phyloP scores from a whole-genome alignment of 2,888 invertebrate genomes.

The Lathronympha strigana region DNA sequence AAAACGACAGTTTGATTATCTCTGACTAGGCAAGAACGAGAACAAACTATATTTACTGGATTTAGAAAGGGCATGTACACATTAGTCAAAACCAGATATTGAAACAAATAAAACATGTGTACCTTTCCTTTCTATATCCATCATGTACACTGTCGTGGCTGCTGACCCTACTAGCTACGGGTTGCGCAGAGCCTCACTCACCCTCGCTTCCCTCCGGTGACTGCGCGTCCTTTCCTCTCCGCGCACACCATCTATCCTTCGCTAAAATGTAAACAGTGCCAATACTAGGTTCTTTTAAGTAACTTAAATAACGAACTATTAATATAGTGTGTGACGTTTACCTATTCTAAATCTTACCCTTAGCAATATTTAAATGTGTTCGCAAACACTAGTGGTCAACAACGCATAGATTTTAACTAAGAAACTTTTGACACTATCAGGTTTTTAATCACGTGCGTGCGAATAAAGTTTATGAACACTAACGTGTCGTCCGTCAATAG shows the following conservation, averaged over 20 bases:
- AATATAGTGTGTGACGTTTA: constrained; percentile 39
- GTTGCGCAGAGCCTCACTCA: constrained; percentile 74
- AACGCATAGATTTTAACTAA: constrained; percentile 7
- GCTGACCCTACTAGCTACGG: constrained; percentile 67
- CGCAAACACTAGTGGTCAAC: constrained; percentile 5
- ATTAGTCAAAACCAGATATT: too few species aligned
- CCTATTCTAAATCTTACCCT: constrained; percentile 30
- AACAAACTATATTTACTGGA: too few species aligned
- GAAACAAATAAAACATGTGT: too few species aligned
- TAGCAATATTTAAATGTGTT: constrained; percentile 1
- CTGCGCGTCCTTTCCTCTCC: constrained; percentile 49
- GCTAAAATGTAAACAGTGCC: constrained; percentile 54
- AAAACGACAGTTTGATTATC: too few species aligned
- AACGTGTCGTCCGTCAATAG: background rate
- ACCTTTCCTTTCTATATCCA: too few species aligned
- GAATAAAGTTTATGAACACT: constrained; percentile 19
- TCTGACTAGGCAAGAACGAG: too few species aligned
- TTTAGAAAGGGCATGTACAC: too few species aligned
- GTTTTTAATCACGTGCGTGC: constrained; percentile 24
- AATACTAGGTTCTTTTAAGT: background rate
- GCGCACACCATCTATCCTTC: constrained; percentile 45
- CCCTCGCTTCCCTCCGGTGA: constrained; percentile 61
- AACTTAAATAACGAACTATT: background rate
- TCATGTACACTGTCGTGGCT: constrained; percentile 28
- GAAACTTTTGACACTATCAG: constrained; percentile 14